These are phyloP conservation scores for Riptortus pedestris DNA, from an alignment of 1,140 invertebrate genomes.

Conservation along the genomic window DNA sequence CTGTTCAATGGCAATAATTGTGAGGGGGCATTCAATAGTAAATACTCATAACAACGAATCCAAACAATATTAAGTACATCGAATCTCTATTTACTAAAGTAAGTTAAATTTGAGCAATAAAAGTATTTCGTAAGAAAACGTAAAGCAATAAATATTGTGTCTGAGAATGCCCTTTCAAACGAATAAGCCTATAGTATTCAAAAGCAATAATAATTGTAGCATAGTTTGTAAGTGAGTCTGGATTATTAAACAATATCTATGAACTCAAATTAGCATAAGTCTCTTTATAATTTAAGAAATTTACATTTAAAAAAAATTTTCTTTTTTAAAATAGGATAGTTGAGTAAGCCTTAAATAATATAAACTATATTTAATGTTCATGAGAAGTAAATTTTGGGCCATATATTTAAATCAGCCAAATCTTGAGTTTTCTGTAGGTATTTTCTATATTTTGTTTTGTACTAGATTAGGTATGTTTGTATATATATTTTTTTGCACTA, in stretches of 20 bases:
- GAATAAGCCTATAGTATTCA: constrained; percentile 26
- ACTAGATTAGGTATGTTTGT: neutral
- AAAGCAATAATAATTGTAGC: constrained; percentile 28
- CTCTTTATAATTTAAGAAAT: no score
- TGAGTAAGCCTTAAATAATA: constrained; percentile 11
- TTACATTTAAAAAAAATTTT: no score
- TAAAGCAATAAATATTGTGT: constrained; percentile 18
- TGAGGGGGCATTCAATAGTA: constrained; percentile 13
- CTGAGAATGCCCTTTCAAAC: constrained; percentile 22
- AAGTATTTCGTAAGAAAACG: neutral
- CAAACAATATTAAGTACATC: neutral
- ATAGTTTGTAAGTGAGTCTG: neutral
- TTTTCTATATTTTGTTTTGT: neutral
- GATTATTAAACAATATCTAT: no score
- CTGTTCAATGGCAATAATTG: constrained; percentile 24
- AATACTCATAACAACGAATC: neutral
- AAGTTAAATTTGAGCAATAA: no score
- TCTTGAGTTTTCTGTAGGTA: neutral
- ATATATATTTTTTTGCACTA: neutral
- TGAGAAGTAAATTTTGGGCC: neutral
- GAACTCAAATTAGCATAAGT: no score
- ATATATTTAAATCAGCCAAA: neutral
- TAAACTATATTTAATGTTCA: constrained; percentile 14
- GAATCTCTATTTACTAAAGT: no score
- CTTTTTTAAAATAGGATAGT: neutral